These are phyloP conservation scores for Drosophila acutilabella DNA, from an alignment of 2,888 invertebrate genomes.

Conservation along the genomic window DNA sequence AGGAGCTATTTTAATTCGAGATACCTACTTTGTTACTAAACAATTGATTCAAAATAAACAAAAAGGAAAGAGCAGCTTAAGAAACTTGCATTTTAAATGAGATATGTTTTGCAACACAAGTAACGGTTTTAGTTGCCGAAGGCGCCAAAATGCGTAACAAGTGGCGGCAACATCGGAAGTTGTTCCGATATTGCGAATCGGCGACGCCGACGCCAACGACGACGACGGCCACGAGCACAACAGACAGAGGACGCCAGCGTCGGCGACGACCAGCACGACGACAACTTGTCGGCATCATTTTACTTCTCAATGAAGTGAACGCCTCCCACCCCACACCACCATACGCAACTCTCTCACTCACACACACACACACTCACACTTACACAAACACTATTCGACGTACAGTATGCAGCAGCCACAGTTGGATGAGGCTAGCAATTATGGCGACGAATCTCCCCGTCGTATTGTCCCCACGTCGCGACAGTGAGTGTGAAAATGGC, in stretches of 20 bases:
- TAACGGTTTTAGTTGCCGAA: slow-evolving; percentile 32
- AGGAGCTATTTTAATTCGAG: not conserved
- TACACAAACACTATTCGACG: not conserved
- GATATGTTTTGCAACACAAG: slow-evolving; percentile 13
- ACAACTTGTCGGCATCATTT: slow-evolving; percentile 77
- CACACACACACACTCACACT: slow-evolving; percentile 17
- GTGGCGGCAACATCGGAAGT: slow-evolving; percentile 74
- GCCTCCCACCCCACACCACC: slow-evolving; percentile 12
- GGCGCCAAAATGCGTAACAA: slow-evolving; percentile 82
- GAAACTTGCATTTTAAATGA: slow-evolving; percentile 16
- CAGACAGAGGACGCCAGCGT: slow-evolving; percentile 49
- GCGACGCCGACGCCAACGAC: slow-evolving; percentile 50
- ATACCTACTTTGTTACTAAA: too few relatives aligned
- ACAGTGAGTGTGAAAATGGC: slow-evolving; percentile 62
- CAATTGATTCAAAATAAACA: not conserved
- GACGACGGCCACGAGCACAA: slow-evolving; percentile 29
- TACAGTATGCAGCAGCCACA: slow-evolving; percentile 42
- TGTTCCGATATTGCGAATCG: slow-evolving; percentile 66
- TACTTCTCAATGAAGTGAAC: slow-evolving; percentile 65
- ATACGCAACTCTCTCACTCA: slow-evolving; percentile 6
- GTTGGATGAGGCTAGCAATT: slow-evolving; percentile 61
- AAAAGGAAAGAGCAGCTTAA: too few relatives aligned
- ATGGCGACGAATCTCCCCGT: slow-evolving; percentile 67
- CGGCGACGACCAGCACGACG: slow-evolving; percentile 53
- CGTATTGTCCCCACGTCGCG: slow-evolving; percentile 58